phyloP scores from a whole-genome alignment of 2,888 invertebrate species.

The Scaptomyza cyrtandrae region DNA sequence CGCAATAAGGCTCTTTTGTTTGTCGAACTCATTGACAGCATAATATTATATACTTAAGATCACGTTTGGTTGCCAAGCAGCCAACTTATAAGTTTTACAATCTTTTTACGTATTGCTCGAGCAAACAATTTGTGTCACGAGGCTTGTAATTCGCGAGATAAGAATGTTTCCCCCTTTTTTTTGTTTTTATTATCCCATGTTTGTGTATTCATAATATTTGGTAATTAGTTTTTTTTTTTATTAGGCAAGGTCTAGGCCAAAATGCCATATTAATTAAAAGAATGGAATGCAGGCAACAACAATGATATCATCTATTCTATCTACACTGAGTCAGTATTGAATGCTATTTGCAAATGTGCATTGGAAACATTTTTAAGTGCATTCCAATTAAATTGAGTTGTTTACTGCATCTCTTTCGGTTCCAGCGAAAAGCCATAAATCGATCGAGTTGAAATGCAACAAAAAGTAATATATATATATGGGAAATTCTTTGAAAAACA shows the following conservation, averaged over 20 bases:
- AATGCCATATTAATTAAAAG: not conserved
- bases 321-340: slow-evolving; percentile 1
- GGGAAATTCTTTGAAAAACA: too few species aligned
- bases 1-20: slow-evolving; percentile 18
- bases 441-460: slow-evolving; percentile 6
- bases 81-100: slow-evolving; percentile 10
- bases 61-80: slow-evolving; percentile 28
- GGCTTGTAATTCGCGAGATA: slow-evolving; percentile 18
- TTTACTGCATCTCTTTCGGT: too few species aligned
- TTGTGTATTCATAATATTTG: slow-evolving; percentile 17
- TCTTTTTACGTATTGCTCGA: slow-evolving; percentile 5
- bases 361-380: not conserved
- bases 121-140: slow-evolving; percentile 17
- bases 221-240: not conserved
- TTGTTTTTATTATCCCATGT: slow-evolving; percentile 34
- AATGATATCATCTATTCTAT: slow-evolving; percentile 18
- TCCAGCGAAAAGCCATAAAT: too few species aligned
- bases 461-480: not conserved
- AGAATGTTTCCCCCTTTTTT: slow-evolving; percentile 24
- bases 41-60: slow-evolving; percentile 4
- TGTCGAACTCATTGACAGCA: slow-evolving; percentile 12
- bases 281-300: not conserved
- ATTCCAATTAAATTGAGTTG: slow-evolving; percentile 15
- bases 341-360: slow-evolving; percentile 10
- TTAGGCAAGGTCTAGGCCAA: slow-evolving; percentile 39